These are phyloP conservation scores for Drosophila littoralis DNA, from an alignment of 1,140 invertebrate species.

Conservation along the genomic window DNA sequence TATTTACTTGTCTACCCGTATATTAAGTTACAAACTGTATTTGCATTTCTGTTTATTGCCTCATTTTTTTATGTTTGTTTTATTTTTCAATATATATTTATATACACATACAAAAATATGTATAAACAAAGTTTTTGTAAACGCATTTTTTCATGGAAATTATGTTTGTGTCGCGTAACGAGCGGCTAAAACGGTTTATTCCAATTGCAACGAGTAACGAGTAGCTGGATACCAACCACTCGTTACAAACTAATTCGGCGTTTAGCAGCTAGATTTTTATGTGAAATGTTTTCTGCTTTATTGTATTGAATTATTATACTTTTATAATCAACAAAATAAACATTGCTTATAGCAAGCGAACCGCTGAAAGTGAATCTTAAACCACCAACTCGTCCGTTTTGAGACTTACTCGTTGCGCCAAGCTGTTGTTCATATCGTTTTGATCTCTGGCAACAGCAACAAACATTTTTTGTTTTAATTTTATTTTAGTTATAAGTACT, in stretches of 20 bases:
- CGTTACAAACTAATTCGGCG: not conserved
- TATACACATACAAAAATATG: conserved; percentile 16
- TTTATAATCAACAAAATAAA: too few species aligned
- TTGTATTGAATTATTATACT: too few species aligned
- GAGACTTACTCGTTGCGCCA: too few species aligned
- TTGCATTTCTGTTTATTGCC: conserved; percentile 34
- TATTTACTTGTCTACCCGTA: conserved; percentile 8
- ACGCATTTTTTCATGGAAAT: conserved; percentile 35
- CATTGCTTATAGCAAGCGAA: too few species aligned
- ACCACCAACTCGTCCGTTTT: too few species aligned
- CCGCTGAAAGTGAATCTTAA: too few species aligned
- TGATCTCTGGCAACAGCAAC: too few species aligned
- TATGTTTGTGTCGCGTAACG: not conserved
- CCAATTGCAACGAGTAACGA: conserved; percentile 5
- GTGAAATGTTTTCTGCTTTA: too few species aligned
- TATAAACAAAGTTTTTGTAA: not conserved
- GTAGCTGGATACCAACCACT: not conserved
- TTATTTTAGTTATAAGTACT: not conserved
- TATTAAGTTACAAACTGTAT: conserved; percentile 33
- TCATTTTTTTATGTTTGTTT: conserved; percentile 6
- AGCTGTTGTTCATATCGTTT: too few species aligned
- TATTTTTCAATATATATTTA: conserved; percentile 13
- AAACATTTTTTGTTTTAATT: too few species aligned
- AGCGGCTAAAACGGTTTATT: not conserved
- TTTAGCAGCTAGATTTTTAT: too few species aligned